Percentiles rank a stretch among this genome's conserved stretches.
These are phyloP conservation scores for Ellobium chinense DNA, from an alignment of 2,888 invertebrate species.

Conservation along the genomic window DNA sequence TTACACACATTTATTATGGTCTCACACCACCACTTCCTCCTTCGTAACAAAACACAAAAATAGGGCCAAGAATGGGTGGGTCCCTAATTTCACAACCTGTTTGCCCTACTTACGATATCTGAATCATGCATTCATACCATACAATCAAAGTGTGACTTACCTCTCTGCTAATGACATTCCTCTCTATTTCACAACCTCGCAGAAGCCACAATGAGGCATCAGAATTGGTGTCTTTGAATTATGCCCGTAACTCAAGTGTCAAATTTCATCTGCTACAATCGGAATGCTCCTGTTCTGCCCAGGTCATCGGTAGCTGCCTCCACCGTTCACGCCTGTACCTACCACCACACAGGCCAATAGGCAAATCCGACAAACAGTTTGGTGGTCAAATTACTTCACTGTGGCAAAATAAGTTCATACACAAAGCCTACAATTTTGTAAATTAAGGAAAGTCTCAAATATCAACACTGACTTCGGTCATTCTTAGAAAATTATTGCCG, in stretches of 20 bases:
- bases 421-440: no score
- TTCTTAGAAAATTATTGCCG: not conserved
- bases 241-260: not conserved
- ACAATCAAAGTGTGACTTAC: not conserved
- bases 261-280: slow-evolving; percentile 5
- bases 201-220: not conserved
- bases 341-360: no score
- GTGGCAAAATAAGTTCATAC: no score
- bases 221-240: not conserved
- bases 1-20: no score
- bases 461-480: not conserved
- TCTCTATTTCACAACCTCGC: slow-evolving; percentile 13
- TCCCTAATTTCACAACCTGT: not conserved
- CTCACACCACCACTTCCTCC: not conserved
- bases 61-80: not conserved
- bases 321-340: not conserved
- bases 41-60: not conserved
- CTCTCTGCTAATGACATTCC: slow-evolving; percentile 31
- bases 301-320: not conserved
- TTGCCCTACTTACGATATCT: not conserved
- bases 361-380: no score
- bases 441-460: not conserved
- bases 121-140: not conserved
- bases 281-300: not conserved
- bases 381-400: no score